These are phyloP conservation scores for Mormyrus lacerda DNA, from an alignment of 2,113 vertebrate species.

Conservation along the genomic window DNA sequence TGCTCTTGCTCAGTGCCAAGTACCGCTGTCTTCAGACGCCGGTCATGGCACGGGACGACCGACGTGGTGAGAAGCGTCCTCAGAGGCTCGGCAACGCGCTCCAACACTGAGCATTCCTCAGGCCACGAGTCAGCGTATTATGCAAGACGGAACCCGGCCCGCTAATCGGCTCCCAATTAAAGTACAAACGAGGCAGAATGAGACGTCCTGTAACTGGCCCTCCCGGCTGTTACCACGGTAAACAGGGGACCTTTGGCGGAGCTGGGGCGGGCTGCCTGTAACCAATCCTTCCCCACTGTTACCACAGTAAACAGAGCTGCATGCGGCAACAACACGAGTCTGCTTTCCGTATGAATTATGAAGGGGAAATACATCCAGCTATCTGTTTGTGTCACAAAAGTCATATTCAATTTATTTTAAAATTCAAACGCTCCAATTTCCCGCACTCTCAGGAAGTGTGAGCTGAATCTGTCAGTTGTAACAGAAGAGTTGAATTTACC, in stretches of 20 bases:
- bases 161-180: slow-evolving; percentile 2
- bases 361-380: not conserved
- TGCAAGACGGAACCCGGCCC: not conserved
- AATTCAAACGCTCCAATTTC: not conserved
- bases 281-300: not conserved
- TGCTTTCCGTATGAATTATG: not conserved
- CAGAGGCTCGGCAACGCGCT: not conserved
- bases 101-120: not conserved
- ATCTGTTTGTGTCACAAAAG: not conserved
- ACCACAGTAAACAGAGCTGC: not conserved
- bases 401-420: not conserved
- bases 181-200: not conserved
- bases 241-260: not conserved
- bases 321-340: not conserved
- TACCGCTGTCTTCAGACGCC: not conserved
- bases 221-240: not conserved
- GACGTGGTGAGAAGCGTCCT: not conserved
- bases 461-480: not conserved
- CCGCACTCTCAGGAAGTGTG: not conserved
- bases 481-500: not conserved
- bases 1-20: not conserved
- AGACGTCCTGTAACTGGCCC: not conserved
- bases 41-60: not conserved
- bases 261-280: not conserved
- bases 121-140: not conserved